A percentile compares a stretch with the other conserved stretches of the same genome.
Conservation (phyloP, 2,113 vertebrate genomes). For the Rallus limicola region DNA sequence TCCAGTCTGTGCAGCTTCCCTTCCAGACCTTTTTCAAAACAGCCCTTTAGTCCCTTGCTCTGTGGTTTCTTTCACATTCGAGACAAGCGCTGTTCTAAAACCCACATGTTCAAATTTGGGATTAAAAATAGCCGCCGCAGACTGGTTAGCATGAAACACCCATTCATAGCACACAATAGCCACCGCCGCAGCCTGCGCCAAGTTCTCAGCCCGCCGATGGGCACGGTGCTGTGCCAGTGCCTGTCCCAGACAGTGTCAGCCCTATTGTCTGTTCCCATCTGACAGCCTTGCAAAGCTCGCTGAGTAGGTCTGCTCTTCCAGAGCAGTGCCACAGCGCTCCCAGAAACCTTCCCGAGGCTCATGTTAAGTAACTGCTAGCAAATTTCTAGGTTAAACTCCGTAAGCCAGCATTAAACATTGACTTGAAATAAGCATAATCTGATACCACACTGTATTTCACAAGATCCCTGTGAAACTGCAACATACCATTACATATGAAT, state of each 20-base stretch:
- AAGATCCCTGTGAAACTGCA: conserved; percentile 37
- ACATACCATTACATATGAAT: background rate
- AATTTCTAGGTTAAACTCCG: background rate
- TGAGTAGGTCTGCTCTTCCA: background rate
- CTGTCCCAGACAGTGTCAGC: background rate
- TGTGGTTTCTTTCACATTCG: conserved; percentile 57
- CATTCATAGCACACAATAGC: conserved; percentile 49
- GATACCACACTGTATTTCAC: background rate
- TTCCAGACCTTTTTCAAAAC: conserved; percentile 49
- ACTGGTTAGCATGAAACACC: conserved; percentile 41
- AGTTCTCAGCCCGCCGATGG: background rate
- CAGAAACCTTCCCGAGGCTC: background rate
- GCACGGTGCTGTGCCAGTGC: background rate
- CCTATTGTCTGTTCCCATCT: background rate
- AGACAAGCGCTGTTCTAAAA: conserved; percentile 53
- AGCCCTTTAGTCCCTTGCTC: conserved; percentile 48
- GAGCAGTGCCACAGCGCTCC: background rate
- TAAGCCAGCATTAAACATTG: background rate
- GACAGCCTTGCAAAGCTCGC: background rate
- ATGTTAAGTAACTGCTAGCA: background rate
- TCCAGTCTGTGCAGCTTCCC: conserved; percentile 36
- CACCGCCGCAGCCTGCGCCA: rapidly evolving
- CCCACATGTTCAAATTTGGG: conserved; percentile 32
- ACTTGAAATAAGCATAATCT: background rate
- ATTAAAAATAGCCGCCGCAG: conserved; percentile 58